Evolutionary conservation across 2,797 vertebrate genomes (phyloP), one percentile per base, ranked within the genome.

Genomic region (Sphaeramia orbicularis): DNA sequence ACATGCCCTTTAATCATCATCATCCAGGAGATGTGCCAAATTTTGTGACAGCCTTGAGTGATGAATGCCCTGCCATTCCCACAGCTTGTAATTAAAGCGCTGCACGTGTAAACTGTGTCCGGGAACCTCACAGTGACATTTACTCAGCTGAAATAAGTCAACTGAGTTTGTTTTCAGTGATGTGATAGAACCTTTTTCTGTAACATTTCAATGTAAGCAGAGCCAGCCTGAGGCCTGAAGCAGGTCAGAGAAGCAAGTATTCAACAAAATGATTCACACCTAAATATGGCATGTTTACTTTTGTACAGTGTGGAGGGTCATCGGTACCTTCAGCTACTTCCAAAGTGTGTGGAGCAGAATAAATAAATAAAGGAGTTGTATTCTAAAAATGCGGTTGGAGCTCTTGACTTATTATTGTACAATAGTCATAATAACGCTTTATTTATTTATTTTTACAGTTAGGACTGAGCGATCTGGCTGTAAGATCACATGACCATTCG

Each of bases 1-100:
- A 53, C 19, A 32, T 14, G 47, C 74, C 84, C 87, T 90, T 84
- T 88, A 91, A 91, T 92, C 86, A 90, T 74, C 53, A 60, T 72
- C 78, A 72, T 75, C 14, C n/a, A 72, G 52, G 67, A 76, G 83
- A 76, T 41, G 30, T 57, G 51, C 70, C 71, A 68, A 79, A 56
- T 53, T 84, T 73, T 38, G 65, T 72, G 83, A 88, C 71, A 30
- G 60, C 58, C 52, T 73, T 61, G 61, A 68, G 74, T 49, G 84
- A 74, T 66, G 55, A 68, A 63, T 61, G 78, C 55, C 60, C 60
- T 57, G 49, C 75, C 65, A 76, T 84, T 87, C 85, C 83, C 84
- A 81, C 78, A 86, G 85, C 71, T 78, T 85, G 58, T 84, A 79
- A 89, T 81, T 70, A 67, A 62, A 85, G 71, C 52, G 50, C 49